Evolutionary conservation across 2,797 vertebrate species (phyloP).

Genomic region (Buphagus erythrorhynchus): DNA sequence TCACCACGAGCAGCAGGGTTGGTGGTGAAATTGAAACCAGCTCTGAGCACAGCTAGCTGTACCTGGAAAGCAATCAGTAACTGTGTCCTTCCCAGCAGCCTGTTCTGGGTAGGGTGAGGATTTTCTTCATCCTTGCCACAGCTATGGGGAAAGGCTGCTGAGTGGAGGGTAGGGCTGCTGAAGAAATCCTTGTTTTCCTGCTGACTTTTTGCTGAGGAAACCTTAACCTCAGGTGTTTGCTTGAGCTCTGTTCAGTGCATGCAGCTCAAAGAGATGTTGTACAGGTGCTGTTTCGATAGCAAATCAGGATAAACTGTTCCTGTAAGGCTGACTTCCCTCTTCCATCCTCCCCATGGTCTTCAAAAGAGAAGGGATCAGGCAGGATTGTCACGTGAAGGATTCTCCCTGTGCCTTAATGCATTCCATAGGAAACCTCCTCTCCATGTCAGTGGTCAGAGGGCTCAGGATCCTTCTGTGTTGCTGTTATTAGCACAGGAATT

Average conservation of each 20-base stretch:
- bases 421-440: background rate
- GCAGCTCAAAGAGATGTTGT: background rate
- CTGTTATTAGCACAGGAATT: background rate
- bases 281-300: background rate
- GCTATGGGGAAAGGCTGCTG: background rate
- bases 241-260: background rate
- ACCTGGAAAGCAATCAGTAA: background rate
- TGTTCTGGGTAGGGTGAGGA: background rate
- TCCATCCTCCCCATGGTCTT: background rate
- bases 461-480: background rate
- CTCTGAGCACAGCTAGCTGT: background rate
- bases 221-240: background rate
- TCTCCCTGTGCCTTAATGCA: background rate
- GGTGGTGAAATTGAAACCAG: background rate
- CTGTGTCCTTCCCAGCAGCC: background rate
- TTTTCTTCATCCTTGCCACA: background rate
- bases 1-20: background rate
- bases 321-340: background rate
- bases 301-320: background rate
- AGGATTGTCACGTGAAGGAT: background rate
- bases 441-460: rapidly evolving
- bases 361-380: background rate
- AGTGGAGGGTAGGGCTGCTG: background rate
- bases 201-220: background rate
- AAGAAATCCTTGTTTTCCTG: background rate